A percentile compares a stretch with the other conserved stretches of the same genome.
phyloP scores from a whole-genome alignment of 2,888 invertebrate genomes.

The Noctua pronuba region DNA sequence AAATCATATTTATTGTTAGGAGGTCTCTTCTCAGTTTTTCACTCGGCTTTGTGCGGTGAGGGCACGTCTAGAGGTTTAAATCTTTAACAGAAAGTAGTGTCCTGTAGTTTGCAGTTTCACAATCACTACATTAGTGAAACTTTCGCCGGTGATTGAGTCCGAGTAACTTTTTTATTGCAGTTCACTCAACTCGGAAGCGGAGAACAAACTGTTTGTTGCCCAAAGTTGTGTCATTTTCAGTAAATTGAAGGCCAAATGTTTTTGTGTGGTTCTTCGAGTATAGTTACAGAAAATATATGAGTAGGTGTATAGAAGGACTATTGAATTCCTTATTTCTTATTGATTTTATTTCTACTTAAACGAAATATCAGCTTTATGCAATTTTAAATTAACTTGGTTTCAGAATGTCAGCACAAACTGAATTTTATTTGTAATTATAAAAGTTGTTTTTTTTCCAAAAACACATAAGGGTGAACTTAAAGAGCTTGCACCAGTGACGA shows the following conservation, averaged over 20 bases:
- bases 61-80: neutral
- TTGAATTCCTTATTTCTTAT: neutral
- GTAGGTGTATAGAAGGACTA: neutral
- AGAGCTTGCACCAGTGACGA: neutral
- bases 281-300: neutral
- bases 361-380: neutral
- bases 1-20: neutral
- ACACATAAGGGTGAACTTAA: no score
- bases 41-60: neutral
- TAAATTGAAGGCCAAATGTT: conserved; percentile 39
- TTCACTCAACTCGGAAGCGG: conserved; percentile 33
- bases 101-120: conserved; percentile 41
- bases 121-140: conserved; percentile 38
- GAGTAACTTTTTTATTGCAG: conserved; percentile 56
- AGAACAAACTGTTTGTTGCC: conserved; percentile 28
- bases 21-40: neutral
- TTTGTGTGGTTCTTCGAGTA: conserved; percentile 1
- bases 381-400: neutral
- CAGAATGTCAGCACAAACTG: neutral
- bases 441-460: neutral
- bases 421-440: neutral
- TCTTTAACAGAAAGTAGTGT: conserved; percentile 30
- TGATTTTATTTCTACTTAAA: neutral
- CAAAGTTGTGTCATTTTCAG: conserved; percentile 37
- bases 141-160: conserved; percentile 32